These are phyloP conservation scores for Laodelphax striatellus DNA, from an alignment of 1,140 invertebrate genomes.

Conservation along the genomic window DNA sequence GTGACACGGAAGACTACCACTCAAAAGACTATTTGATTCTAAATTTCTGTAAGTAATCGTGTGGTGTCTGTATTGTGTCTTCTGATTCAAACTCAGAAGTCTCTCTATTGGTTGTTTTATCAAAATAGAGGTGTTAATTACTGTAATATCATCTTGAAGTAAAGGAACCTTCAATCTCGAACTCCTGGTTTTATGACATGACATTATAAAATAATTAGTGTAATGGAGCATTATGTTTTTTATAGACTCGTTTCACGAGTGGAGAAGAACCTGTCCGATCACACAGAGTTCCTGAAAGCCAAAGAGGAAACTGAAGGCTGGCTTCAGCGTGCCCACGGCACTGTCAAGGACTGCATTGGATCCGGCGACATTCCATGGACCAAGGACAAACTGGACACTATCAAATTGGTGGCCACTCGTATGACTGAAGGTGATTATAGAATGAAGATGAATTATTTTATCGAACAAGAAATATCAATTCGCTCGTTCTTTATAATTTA, in stretches of 20 bases:
- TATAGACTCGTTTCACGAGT: constrained; percentile 59
- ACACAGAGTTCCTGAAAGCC: constrained; percentile 77
- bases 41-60: too few species aligned
- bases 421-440: constrained; percentile 24
- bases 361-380: constrained; percentile 65
- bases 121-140: too few species aligned
- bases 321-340: constrained; percentile 62
- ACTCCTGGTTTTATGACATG: too few species aligned
- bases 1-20: too few species aligned
- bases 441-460: not conserved
- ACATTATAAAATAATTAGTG: too few species aligned
- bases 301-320: constrained; percentile 71
- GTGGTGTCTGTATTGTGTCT: too few species aligned
- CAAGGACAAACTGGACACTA: constrained; percentile 71
- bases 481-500: not conserved
- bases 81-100: too few species aligned
- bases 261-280: constrained; percentile 79
- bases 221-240: constrained; percentile 2
- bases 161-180: too few species aligned
- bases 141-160: too few species aligned
- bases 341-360: constrained; percentile 68
- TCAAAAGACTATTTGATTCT: too few species aligned
- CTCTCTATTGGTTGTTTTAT: too few species aligned
- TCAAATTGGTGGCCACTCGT: constrained; percentile 28
- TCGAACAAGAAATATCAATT: too few species aligned